These are phyloP conservation scores for Apomyelois bistriatella DNA, from an alignment of 2,888 invertebrate genomes.

Conservation along the genomic window DNA sequence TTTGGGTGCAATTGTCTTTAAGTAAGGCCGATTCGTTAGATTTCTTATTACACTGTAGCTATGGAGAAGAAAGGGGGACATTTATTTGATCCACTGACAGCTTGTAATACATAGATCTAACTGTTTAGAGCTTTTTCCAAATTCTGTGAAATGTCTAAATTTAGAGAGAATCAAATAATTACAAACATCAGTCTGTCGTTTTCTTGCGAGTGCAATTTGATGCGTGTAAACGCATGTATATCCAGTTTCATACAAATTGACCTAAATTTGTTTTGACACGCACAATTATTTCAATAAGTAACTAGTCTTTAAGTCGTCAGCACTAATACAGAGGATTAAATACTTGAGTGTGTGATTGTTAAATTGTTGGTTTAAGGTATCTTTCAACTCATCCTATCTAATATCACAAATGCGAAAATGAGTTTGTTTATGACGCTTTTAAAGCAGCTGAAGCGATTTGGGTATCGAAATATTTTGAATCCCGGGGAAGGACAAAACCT, in stretches of 20 bases:
- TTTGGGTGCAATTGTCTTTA: conserved; percentile 19
- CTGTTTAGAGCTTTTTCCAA: no score
- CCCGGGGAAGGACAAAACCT: no score
- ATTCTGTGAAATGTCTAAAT: no score
- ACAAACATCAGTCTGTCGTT: neutral
- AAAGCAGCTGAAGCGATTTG: no score
- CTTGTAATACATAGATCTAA: no score
- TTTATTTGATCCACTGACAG: neutral
- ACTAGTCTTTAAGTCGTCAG: neutral
- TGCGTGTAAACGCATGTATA: conserved; percentile 27
- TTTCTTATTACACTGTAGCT: conserved; percentile 4
- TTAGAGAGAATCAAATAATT: no score
- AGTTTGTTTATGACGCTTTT: no score
- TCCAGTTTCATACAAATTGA: conserved; percentile 36
- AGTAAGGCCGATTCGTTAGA: conserved; percentile 8
- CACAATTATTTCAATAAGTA: conserved; percentile 15
- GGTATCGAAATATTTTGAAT: no score
- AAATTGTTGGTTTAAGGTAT: neutral
- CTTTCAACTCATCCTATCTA: no score
- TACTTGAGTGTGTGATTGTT: neutral
- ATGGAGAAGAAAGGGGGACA: neutral
- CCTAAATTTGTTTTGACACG: conserved; percentile 34
- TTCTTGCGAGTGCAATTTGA: conserved; percentile 13
- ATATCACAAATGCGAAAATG: no score
- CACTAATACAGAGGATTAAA: neutral